Evolutionary conservation across 2,888 invertebrate species (phyloP).

Genomic region (Xanthia icteritia): DNA sequence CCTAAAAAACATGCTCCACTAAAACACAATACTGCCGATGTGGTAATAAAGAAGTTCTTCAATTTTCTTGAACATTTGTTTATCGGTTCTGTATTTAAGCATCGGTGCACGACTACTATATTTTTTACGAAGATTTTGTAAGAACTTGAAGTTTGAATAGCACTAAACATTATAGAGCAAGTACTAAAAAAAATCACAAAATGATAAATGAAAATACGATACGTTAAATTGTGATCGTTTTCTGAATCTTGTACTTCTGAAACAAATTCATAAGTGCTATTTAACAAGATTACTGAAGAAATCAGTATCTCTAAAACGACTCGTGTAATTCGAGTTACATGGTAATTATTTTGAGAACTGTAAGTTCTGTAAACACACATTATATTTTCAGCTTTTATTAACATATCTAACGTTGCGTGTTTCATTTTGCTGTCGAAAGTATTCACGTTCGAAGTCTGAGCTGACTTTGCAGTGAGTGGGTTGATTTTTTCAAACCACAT

Average conservation of each 20-base stretch:
- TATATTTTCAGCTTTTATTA: conserved; percentile 32
- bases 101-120: neutral
- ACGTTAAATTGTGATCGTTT: rapidly evolving
- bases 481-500: neutral
- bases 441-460: neutral
- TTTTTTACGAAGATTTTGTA: neutral
- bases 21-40: neutral
- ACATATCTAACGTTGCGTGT: neutral
- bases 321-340: neutral
- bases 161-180: neutral
- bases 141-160: conserved; percentile 11
- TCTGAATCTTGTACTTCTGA: neutral
- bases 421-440: neutral
- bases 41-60: neutral
- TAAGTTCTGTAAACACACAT: conserved; percentile 31
- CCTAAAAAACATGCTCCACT: neutral
- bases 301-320: conserved; percentile 13
- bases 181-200: neutral
- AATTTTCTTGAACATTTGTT: neutral
- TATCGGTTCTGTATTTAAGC: neutral
- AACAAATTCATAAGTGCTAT: neutral
- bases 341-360: neutral
- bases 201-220: neutral
- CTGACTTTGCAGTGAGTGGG: neutral
- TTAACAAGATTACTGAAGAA: neutral